Percentiles rank a stretch among this genome's conserved stretches.
phyloP scores from a whole-genome alignment of 2,888 invertebrate genomes.

The Oscheius sp. region DNA sequence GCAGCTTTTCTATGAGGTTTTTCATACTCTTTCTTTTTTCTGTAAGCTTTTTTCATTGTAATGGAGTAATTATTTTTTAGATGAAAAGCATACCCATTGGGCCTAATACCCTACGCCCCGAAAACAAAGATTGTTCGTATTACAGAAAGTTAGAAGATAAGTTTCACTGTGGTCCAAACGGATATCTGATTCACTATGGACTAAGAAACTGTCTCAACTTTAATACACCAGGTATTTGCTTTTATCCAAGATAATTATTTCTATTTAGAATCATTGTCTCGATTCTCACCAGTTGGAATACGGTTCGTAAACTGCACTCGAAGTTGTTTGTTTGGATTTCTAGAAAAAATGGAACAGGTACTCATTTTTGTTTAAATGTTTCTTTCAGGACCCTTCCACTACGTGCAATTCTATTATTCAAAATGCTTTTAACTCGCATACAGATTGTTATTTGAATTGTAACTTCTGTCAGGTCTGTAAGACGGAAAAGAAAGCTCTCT shows the following conservation, averaged over 20 bases:
- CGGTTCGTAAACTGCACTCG: constrained; percentile 56
- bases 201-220: constrained; percentile 56
- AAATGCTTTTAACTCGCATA: constrained; percentile 58
- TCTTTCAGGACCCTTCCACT: constrained; percentile 33
- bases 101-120: no score
- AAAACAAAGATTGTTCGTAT: no score
- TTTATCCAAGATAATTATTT: no score
- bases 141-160: constrained; percentile 5
- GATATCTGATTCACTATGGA: constrained; percentile 60
- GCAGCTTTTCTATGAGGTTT: no score
- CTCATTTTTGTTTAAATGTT: neutral
- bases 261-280: no score
- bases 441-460: constrained; percentile 60
- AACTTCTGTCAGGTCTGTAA: constrained; percentile 60
- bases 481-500: constrained; percentile 55
- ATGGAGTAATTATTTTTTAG: no score
- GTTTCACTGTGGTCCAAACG: constrained; percentile 48
- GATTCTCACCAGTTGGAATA: constrained; percentile 46
- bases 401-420: neutral
- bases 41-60: no score
- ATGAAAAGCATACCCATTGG: no score
- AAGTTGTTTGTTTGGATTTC: constrained; percentile 38
- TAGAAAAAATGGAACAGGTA: constrained; percentile 5
- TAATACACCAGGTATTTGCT: constrained; percentile 45
- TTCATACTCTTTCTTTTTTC: no score